Conservation (phyloP, 2,888 invertebrate genomes). For the Aquatica leii region DNA sequence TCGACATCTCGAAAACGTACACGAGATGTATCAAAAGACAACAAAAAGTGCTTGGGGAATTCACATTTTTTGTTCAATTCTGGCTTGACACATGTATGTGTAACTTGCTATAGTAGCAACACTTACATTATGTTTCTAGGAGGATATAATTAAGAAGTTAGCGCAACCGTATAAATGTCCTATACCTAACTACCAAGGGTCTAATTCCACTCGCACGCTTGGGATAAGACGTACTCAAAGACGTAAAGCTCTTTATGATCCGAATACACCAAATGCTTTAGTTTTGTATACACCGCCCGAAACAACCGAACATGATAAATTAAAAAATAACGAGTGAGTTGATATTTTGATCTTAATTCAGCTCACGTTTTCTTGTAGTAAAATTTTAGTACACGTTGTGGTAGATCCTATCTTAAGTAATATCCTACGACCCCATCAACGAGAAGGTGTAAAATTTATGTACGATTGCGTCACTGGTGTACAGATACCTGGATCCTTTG, state of each 20-base stretch:
- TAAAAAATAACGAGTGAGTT: constrained; percentile 77
- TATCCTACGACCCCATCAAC: constrained; percentile 94
- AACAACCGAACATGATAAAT: constrained; percentile 84
- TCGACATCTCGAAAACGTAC: constrained; percentile 46
- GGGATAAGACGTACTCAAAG: constrained; percentile 75
- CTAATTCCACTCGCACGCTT: constrained; percentile 76
- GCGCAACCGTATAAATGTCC: constrained; percentile 92
- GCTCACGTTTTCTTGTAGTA: constrained; percentile 56
- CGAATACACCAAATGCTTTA: constrained; percentile 89
- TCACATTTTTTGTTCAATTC: constrained; percentile 21
- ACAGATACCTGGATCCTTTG: constrained; percentile 84
- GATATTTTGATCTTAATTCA: constrained; percentile 54
- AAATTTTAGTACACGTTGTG: constrained; percentile 89
- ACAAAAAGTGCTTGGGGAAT: constrained; percentile 58
- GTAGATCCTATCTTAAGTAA: constrained; percentile 94
- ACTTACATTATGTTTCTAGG: constrained; percentile 60
- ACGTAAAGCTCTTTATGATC: constrained; percentile 86
- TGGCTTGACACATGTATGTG: constrained; percentile 39
- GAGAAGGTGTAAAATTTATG: constrained; percentile 99
- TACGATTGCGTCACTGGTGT: constrained; percentile 97
- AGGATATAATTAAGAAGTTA: constrained; percentile 82
- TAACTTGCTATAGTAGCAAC: not conserved
- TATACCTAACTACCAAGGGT: constrained; percentile 84
- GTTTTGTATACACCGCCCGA: constrained; percentile 87
- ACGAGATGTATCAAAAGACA: constrained; percentile 50